Evolutionary conservation across 2,113 vertebrate genomes (phyloP).

Genomic region (Ancistrus triradiatus): DNA sequence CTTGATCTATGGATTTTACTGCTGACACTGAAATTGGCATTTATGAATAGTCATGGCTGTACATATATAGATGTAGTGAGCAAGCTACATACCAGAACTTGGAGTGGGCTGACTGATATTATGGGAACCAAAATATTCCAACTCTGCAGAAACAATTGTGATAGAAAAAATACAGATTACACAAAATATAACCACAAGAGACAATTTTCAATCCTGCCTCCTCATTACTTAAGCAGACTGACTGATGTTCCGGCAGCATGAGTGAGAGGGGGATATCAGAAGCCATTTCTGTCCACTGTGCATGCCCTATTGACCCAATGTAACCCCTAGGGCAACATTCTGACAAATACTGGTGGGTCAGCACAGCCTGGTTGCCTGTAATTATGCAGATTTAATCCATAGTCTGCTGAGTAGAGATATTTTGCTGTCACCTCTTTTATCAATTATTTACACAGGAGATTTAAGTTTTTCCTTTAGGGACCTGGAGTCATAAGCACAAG

Average conservation of each 20-base stretch:
- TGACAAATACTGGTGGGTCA: slow-evolving; percentile 12
- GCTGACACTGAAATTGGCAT: too few species aligned
- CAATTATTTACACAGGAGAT: slow-evolving; percentile 3
- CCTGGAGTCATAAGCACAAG: background rate
- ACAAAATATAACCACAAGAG: background rate
- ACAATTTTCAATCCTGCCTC: too few species aligned
- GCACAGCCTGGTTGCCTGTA: slow-evolving; percentile 23
- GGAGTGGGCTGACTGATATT: slow-evolving; percentile 69
- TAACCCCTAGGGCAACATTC: slow-evolving; percentile 19
- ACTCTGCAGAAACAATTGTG: slow-evolving; percentile 75
- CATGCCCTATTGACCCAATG: slow-evolving; percentile 23
- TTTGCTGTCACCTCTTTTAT: slow-evolving; percentile 15
- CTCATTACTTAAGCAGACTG: too few species aligned
- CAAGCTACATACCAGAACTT: slow-evolving; percentile 71
- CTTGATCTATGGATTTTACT: too few species aligned
- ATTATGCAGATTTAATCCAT: slow-evolving; percentile 24
- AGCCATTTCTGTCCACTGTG: background rate
- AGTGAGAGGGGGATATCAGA: slow-evolving; percentile 1
- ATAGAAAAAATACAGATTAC: background rate
- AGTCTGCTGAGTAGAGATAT: slow-evolving; percentile 38
- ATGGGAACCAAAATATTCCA: slow-evolving; percentile 67
- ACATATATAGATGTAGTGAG: background rate
- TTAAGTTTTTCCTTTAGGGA: background rate
- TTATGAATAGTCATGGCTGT: too few species aligned
- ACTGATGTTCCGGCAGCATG: slow-evolving; percentile 14